Evolutionary conservation across 2,113 vertebrate genomes (phyloP).

Genomic region (Pangasianodon hypophthalmus): DNA sequence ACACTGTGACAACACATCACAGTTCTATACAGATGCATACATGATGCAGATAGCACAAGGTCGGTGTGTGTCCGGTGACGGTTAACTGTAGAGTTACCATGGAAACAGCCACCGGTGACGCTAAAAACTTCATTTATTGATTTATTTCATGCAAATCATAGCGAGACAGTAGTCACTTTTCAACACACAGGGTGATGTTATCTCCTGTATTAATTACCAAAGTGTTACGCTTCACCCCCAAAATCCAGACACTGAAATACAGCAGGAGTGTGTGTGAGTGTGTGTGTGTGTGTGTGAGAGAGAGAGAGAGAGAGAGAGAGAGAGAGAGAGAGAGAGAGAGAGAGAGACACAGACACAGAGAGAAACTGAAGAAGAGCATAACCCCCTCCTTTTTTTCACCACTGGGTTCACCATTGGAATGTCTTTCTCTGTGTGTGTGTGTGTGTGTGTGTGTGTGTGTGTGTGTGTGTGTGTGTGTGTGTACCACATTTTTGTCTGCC

Average conservation of each 20-base stretch:
- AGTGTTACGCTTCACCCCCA: neutral
- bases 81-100: neutral
- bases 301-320: neutral
- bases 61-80: neutral
- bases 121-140: neutral
- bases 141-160: neutral
- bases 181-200: neutral
- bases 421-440: constrained; percentile 18
- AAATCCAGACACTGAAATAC: neutral
- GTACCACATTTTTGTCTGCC: constrained; percentile 11
- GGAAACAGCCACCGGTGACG: neutral
- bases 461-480: neutral
- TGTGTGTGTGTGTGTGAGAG: neutral
- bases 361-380: neutral
- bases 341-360: neutral
- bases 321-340: neutral
- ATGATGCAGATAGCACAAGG: neutral
- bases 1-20: neutral
- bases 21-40: neutral
- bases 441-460: constrained; percentile 9
- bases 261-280: neutral
- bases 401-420: constrained; percentile 33
- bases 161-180: neutral
- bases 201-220: neutral
- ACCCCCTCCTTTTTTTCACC: neutral